A percentile compares a stretch with the other conserved stretches of the same genome.
Conservation (phyloP, 1,140 invertebrate genomes). For the Anoplolepis gracilipes region DNA sequence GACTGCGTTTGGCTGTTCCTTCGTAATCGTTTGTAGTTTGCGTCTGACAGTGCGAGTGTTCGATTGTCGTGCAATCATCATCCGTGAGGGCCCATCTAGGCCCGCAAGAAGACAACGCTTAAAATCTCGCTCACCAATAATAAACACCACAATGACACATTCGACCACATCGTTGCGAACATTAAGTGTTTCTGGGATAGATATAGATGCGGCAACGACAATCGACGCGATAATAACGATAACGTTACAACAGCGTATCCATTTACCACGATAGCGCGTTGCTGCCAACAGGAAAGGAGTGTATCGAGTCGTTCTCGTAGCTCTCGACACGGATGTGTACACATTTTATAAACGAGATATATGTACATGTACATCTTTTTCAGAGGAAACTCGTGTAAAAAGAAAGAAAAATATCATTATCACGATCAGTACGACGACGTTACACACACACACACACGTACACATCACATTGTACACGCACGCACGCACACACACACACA, state of each 20-base stretch:
- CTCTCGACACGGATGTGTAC: background rate
- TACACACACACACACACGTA: too few relatives aligned
- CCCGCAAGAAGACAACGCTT: slow-evolving; percentile 41
- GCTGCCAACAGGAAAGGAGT: slow-evolving; percentile 29
- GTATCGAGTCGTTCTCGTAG: slow-evolving; percentile 1
- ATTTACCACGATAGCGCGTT: slow-evolving; percentile 55
- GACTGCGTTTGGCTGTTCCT: slow-evolving; percentile 50
- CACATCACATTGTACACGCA: too few relatives aligned
- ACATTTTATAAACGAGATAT: background rate
- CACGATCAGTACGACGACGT: background rate
- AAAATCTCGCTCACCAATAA: background rate
- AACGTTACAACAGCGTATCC: slow-evolving; percentile 7
- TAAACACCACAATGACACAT: slow-evolving; percentile 61
- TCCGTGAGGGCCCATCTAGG: slow-evolving; percentile 63
- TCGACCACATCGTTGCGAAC: background rate
- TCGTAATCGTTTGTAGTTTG: slow-evolving; percentile 64
- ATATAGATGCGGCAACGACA: slow-evolving; percentile 8
- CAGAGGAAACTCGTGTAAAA: background rate
- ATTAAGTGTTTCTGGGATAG: slow-evolving; percentile 1
- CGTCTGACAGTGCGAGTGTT: slow-evolving; percentile 66
- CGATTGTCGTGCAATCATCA: slow-evolving; percentile 34
- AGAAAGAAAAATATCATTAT: background rate
- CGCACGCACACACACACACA: too few relatives aligned
- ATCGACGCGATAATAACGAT: background rate
- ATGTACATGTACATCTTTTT: background rate